Evolutionary conservation across 2,888 invertebrate species (phyloP), one percentile per base, ranked within the genome.

Genomic region (Zele albiditarsus): DNA sequence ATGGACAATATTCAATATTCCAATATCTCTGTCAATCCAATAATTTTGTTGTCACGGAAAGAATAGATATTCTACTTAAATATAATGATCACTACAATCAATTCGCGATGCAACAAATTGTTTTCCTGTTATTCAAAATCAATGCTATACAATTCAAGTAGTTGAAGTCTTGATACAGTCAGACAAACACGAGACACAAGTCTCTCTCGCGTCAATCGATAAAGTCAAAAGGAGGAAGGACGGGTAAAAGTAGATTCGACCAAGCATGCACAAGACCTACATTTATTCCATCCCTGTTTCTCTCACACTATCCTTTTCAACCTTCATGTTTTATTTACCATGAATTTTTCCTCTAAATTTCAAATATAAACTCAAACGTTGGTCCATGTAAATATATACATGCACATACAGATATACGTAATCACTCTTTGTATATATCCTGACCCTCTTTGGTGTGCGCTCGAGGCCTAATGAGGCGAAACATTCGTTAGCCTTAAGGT

Each of bases 401-500:
- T 20, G 20, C 1, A 53, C n/a, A 53, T 10, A 20, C 53, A 53
- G 20, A 6, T 53, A 53, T n/a, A 53, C 20, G 6, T 53, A 53
- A 53, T 53, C 53, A 53, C 20, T 20, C 53, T 53, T 53, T 20
- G 20, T 20, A n/a, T 53, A 53, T 53, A 53, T 23, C 53, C 20
- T 53, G 20, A 53, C 53, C 53, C 53, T 23, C 23, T 20, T 53
- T 53, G 53, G 53, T 53, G 53, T 20, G 20, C 6, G 53, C 20
- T 53, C 20, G 74, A 76, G 69, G 76, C 75, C 80, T 80, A 79
- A 80, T 79, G 80, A 80, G 78, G 77, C 79, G 72, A 66, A 75
- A 65, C 74, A 77, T 80, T 79, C 76, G 80, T 79, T 79, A 79
- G 76, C 78, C 75, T 74, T 69, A 75, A 77, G 76, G 75, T 78